Conservation (phyloP, 2,113 vertebrate genomes). For the Oncorhynchus gorbuscha region DNA sequence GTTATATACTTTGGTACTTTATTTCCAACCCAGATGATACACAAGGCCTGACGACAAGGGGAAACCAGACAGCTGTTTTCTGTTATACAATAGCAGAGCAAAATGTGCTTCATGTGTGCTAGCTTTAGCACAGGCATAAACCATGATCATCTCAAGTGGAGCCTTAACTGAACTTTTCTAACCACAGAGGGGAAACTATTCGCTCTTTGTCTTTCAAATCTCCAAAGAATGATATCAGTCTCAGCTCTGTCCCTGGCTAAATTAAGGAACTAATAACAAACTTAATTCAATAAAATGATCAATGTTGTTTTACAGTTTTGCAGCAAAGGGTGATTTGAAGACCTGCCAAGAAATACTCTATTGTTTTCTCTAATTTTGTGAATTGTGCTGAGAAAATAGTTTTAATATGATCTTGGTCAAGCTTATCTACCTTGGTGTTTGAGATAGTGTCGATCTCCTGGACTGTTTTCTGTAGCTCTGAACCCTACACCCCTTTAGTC, state of each 20-base stretch:
- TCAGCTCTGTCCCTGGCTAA: not conserved
- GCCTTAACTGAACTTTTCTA: constrained; percentile 3
- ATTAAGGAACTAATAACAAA: constrained; percentile 7
- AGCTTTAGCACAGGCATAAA: constrained; percentile 18
- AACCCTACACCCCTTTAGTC: not conserved
- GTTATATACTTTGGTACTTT: not conserved
- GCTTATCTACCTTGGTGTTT: not conserved
- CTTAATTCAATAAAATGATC: not conserved
- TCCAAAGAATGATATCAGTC: not conserved
- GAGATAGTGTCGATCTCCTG: not conserved
- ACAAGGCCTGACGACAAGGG: not conserved
- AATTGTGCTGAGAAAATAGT: constrained; percentile 3
- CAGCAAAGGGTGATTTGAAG: constrained; percentile 1
- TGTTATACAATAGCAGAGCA: constrained; percentile 11
- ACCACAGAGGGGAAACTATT: constrained; percentile 9
- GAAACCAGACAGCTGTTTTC: constrained; percentile 33
- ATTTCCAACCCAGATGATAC: not conserved
- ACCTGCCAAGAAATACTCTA: not conserved
- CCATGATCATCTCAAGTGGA: constrained; percentile 5
- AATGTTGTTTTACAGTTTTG: constrained; percentile 4
- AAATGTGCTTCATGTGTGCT: constrained; percentile 26
- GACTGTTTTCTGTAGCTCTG: not conserved
- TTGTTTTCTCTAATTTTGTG: not conserved
- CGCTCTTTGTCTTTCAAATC: not conserved
- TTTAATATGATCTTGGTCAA: not conserved